Evolutionary conservation across 2,888 invertebrate genomes (phyloP).

Genomic region (Lithophane socia): DNA sequence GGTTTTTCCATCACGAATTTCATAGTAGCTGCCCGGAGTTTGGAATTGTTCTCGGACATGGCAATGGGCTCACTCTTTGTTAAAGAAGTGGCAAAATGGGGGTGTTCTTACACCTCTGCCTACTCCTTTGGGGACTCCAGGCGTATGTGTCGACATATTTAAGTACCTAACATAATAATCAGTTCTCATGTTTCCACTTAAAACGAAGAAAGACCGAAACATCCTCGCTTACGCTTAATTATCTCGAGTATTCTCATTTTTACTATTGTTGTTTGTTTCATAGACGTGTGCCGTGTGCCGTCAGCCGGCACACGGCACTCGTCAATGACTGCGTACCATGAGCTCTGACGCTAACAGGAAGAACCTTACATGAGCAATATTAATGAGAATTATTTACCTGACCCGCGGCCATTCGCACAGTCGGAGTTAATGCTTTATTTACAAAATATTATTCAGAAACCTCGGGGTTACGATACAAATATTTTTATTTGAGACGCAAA

Average conservation of each 20-base stretch:
- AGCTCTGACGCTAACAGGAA: not conserved
- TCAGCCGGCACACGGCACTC: not conserved
- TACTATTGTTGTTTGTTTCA: conserved; percentile 1
- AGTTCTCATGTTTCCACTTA: too few relatives aligned
- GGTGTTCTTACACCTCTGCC: too few relatives aligned
- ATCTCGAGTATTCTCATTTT: not conserved
- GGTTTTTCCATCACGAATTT: not conserved
- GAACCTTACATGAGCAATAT: not conserved
- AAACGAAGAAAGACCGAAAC: not conserved
- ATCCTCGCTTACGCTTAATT: not conserved
- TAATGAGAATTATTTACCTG: conserved; percentile 7
- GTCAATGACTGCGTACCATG: conserved; percentile 2
- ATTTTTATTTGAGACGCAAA: conserved; percentile 13
- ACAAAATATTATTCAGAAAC: too few relatives aligned
- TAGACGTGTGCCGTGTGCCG: too few relatives aligned
- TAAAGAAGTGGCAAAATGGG: too few relatives aligned
- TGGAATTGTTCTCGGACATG: not conserved
- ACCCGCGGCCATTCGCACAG: not conserved
- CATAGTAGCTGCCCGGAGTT: not conserved
- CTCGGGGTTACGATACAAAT: not conserved
- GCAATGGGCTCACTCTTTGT: not conserved
- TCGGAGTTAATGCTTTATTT: not conserved
- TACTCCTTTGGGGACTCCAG: too few relatives aligned
- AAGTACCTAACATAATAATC: too few relatives aligned
- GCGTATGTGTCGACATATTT: too few relatives aligned